Base-by-base conservation (phyloP, 2,797 vertebrate genomes). In the Linurgus olivaceus region DNA sequence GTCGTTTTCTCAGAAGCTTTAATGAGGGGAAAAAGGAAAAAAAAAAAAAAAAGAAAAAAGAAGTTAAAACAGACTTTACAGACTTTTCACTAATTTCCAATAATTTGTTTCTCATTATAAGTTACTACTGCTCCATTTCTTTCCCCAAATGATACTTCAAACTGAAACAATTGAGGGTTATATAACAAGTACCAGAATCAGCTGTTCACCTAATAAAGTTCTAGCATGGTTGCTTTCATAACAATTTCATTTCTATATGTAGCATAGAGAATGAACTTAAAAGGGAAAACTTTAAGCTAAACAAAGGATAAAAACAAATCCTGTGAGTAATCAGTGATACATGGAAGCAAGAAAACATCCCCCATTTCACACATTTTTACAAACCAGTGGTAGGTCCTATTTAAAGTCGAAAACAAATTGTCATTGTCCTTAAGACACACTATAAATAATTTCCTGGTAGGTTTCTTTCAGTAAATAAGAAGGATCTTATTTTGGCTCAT, bases 1-100 rank as follows among this genome's bases (percentile, higher is more conserved):
- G 99, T 33, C 99, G 98, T 97, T 99, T 99, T 96, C 99, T 98
- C 90, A 99, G 98, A 96, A 99, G 97, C 99, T 99, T 80, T 79
- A 86, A 82, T 66, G 55, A 73, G 18, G 29, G 20, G 7, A 3
- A 11, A 68, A 68, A 7, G 1, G 17, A 85, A 75, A 91, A 52
- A 8, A 19, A 51, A 29, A 47, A 24, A 3, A 4, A 6, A 7
- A 13, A 48, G 73, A 40, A 48, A 35, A 70, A 35, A 81, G 4
- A n/a, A n/a, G 11, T 85, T 91, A 59, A 87, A 73, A 50, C 4
- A 62, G 16, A 17, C 6, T 44, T 68, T 38, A 50, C 4, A 62
- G 16, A 17, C 6, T 44, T 68, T 38, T 11, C 57, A 37, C 11
- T 35, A 20, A 63, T 62, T 52, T 50, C 11, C 44, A 67, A 42